phyloP scores from a whole-genome alignment of 2,113 vertebrate species.

The Oostethus manadensis region DNA sequence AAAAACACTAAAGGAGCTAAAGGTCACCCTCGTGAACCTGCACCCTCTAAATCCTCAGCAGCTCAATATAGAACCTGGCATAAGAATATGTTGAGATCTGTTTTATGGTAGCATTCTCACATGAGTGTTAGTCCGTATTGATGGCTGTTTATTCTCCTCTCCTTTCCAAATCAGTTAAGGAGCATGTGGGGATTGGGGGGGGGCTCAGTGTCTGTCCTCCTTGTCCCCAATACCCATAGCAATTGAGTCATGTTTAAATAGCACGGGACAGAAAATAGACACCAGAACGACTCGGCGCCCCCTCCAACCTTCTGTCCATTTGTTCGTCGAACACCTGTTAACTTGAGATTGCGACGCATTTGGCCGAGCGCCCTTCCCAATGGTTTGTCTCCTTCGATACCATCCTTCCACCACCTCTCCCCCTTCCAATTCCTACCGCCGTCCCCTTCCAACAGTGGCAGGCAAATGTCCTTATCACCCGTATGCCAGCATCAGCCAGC shows the following conservation, averaged over 20 bases:
- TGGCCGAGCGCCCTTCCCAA: background rate
- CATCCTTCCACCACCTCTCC: background rate
- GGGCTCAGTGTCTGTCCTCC: constrained; percentile 8
- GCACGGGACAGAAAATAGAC: constrained; percentile 30
- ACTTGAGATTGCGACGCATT: constrained; percentile 19
- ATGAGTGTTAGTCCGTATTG: background rate
- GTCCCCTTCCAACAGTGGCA: constrained; percentile 4
- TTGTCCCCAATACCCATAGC: background rate
- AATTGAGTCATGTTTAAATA: constrained; percentile 15
- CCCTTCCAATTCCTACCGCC: constrained; percentile 5
- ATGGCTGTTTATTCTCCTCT: constrained; percentile 9
- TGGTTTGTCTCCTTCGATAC: constrained; percentile 10
- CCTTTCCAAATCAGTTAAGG: constrained; percentile 4
- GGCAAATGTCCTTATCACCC: constrained; percentile 9
- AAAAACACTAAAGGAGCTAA: too few relatives aligned
- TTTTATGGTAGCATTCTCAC: background rate
- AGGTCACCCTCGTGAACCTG: background rate
- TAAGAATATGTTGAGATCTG: background rate
- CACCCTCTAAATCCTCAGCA: background rate
- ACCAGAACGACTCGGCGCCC: constrained; percentile 1
- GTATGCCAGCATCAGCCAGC: constrained; percentile 11
- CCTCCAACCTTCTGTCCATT: constrained; percentile 10
- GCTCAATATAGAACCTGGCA: background rate
- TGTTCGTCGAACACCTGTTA: constrained; percentile 32
- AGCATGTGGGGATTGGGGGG: constrained; percentile 12